Conservation (phyloP, 2,888 invertebrate species). For the Fabriciana adippe region DNA sequence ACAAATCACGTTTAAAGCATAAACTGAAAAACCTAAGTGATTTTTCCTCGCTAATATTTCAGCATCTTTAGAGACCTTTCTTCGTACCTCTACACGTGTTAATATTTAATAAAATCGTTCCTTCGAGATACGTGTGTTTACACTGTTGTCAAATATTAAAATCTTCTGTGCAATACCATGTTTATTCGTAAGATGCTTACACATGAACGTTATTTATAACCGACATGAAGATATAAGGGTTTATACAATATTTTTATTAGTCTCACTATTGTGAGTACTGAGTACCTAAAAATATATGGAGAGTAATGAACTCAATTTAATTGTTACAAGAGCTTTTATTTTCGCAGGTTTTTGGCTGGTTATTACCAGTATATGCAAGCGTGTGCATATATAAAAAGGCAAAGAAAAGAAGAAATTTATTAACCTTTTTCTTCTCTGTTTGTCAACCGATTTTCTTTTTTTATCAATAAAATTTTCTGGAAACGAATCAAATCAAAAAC, state of each 20-base stretch:
- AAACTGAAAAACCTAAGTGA: not conserved
- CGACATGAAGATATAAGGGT: not conserved
- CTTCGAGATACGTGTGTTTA: slow-evolving; percentile 41
- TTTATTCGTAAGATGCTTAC: slow-evolving; percentile 6
- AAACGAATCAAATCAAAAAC: too few species aligned
- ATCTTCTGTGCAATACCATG: slow-evolving; percentile 27
- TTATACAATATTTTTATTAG: not conserved
- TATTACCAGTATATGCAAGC: too few species aligned
- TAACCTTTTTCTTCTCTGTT: too few species aligned
- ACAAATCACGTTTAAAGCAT: too few species aligned
- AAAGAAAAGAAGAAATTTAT: too few species aligned
- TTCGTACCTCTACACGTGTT: slow-evolving; percentile 32
- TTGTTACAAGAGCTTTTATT: too few species aligned
- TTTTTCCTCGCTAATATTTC: slow-evolving; percentile 34
- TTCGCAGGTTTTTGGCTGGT: too few species aligned
- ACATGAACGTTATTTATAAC: not conserved
- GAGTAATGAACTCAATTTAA: too few species aligned
- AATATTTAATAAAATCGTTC: slow-evolving; percentile 45
- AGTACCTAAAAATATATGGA: not conserved
- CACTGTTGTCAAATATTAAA: slow-evolving; percentile 44
- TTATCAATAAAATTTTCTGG: too few species aligned
- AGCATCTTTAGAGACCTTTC: slow-evolving; percentile 23
- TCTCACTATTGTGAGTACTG: too few species aligned
- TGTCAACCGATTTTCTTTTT: too few species aligned
- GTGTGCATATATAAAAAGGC: too few species aligned